These are phyloP conservation scores for Idaea biselata DNA, from an alignment of 2,888 invertebrate genomes.

Conservation along the genomic window DNA sequence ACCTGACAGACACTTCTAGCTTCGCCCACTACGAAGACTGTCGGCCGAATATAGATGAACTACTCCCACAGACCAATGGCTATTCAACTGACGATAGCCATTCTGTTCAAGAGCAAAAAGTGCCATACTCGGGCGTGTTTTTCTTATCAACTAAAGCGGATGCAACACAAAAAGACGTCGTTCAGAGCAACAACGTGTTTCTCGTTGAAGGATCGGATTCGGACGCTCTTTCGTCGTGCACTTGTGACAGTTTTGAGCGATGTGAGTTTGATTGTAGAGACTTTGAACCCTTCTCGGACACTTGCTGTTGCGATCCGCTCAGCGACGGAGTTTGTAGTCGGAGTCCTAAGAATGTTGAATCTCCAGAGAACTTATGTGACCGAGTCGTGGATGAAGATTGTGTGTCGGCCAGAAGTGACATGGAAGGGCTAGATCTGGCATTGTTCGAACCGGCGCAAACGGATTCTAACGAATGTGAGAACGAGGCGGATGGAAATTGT, in stretches of 20 bases:
- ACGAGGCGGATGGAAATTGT: conserved; percentile 38
- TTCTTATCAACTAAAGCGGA: conserved; percentile 64
- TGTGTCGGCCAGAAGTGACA: conserved; percentile 77
- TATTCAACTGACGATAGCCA: conserved; percentile 45
- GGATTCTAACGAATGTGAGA: conserved; percentile 49
- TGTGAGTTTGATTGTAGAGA: conserved; percentile 80
- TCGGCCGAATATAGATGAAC: conserved; percentile 58
- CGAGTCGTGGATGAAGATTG: conserved; percentile 65
- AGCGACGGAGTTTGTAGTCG: conserved; percentile 75
- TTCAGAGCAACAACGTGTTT: conserved; percentile 55
- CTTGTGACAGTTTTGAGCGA: conserved; percentile 78
- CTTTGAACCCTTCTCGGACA: conserved; percentile 82
- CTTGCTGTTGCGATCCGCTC: conserved; percentile 79
- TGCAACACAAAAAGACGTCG: conserved; percentile 47
- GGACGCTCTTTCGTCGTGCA: conserved; percentile 79
- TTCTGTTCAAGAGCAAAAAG: conserved; percentile 66
- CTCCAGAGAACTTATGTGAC: conserved; percentile 71
- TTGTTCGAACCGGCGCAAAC: conserved; percentile 82
- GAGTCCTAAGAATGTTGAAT: conserved; percentile 74
- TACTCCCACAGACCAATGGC: conserved; percentile 47
- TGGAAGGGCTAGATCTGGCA: conserved; percentile 84
- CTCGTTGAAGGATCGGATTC: conserved; percentile 68
- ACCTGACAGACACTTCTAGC: conserved; percentile 74
- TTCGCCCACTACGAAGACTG: conserved; percentile 75
- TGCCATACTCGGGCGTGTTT: conserved; percentile 72